Conservation (phyloP, 2,113 vertebrate genomes). For the Amazona vittata region DNA sequence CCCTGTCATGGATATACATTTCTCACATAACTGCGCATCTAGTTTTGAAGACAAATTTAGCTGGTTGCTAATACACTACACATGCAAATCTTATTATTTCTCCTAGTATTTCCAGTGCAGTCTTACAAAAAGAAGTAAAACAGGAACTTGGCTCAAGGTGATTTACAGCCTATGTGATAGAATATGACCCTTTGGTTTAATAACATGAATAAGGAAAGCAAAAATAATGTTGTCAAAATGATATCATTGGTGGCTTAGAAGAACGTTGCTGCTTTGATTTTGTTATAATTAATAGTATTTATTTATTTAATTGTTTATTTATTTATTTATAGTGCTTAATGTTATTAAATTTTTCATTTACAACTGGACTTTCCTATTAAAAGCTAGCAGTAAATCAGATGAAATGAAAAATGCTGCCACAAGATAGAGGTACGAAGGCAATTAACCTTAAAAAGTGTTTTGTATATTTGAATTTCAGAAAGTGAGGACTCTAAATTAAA, state of each 20-base stretch:
- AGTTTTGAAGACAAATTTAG: not conserved
- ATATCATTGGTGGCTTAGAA: not conserved
- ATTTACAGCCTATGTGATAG: not conserved
- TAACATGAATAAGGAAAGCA: not conserved
- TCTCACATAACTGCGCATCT: not conserved
- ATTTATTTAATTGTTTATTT: not conserved
- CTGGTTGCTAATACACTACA: not conserved
- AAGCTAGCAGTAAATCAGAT: not conserved
- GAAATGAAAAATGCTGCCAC: not conserved
- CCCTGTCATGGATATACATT: not conserved
- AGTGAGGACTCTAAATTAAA: not conserved
- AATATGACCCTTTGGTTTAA: not conserved
- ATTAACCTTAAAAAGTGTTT: not conserved
- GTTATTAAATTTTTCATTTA: not conserved
- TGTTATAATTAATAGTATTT: not conserved
- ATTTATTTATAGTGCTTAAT: not conserved
- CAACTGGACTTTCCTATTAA: not conserved
- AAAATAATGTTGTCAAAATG: not conserved
- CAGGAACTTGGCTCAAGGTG: not conserved
- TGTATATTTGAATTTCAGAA: not conserved
- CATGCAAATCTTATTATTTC: not conserved
- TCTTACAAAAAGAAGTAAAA: not conserved
- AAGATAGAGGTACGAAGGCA: not conserved
- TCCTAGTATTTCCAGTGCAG: not conserved
- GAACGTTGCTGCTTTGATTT: not conserved